These are phyloP conservation scores for Villa cingulata DNA, from an alignment of 2,888 invertebrate species.

Conservation along the genomic window DNA sequence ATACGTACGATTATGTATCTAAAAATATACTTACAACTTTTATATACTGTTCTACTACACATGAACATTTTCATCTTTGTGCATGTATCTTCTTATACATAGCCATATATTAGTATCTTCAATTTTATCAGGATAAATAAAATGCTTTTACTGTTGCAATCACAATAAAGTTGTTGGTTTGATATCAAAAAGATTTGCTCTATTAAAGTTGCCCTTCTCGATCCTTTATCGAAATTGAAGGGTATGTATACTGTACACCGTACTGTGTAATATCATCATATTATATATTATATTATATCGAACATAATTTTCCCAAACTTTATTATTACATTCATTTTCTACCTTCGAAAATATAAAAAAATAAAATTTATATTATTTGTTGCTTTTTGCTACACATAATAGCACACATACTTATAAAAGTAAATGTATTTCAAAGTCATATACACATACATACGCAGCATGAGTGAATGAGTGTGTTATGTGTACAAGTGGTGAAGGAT, in stretches of 20 bases:
- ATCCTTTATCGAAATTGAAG: background rate
- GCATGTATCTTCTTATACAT: too few species aligned
- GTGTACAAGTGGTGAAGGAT: conserved; percentile 1
- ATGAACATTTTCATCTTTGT: too few species aligned
- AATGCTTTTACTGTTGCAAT: conserved; percentile 1
- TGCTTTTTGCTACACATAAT: too few species aligned
- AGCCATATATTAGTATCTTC: too few species aligned
- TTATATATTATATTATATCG: background rate
- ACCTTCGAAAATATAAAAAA: background rate
- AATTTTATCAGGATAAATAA: background rate
- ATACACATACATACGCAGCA: too few species aligned
- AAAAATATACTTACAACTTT: too few species aligned
- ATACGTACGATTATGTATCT: too few species aligned
- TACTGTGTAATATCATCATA: too few species aligned
- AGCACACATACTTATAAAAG: too few species aligned
- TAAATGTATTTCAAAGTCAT: too few species aligned
- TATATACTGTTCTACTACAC: too few species aligned
- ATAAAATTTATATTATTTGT: background rate
- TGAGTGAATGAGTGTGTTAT: background rate
- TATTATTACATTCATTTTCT: background rate
- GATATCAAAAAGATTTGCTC: conserved; percentile 27
- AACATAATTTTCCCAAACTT: background rate
- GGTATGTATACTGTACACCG: background rate
- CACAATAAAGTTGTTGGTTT: conserved; percentile 4
- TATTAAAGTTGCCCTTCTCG: conserved; percentile 24